These are phyloP conservation scores for Stomatorhinus walkeri DNA, from an alignment of 2,797 vertebrate genomes.

Conservation along the genomic window DNA sequence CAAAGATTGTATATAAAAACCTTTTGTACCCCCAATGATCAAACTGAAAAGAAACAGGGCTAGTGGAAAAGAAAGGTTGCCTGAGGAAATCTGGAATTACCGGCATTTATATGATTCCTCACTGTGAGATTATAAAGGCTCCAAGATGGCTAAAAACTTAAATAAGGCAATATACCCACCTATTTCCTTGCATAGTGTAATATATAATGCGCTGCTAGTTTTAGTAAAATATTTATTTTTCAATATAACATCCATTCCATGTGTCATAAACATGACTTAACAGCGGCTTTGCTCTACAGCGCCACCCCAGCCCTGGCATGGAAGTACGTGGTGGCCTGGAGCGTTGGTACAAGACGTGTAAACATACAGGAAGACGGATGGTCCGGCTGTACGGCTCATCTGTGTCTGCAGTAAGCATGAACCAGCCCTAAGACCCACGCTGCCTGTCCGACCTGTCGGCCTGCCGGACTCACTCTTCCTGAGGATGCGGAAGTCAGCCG, in stretches of 20 bases:
- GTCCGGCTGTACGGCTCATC: background rate
- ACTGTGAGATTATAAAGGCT: background rate
- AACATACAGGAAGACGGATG: background rate
- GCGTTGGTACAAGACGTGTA: background rate
- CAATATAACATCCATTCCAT: background rate
- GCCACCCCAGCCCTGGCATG: background rate
- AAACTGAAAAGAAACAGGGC: background rate
- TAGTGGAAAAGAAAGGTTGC: background rate
- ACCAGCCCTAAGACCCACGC: background rate
- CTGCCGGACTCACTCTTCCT: slow-evolving; percentile 66
- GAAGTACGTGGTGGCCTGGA: background rate
- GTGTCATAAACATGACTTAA: background rate
- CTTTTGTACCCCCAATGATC: background rate
- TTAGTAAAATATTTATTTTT: background rate
- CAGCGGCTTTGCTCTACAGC: background rate
- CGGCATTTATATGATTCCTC: background rate
- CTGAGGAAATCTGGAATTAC: background rate
- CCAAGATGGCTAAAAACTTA: background rate
- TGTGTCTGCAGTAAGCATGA: background rate
- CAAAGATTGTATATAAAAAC: background rate
- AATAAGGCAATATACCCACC: background rate
- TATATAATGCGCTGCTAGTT: background rate
- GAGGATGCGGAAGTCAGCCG: slow-evolving; percentile 74
- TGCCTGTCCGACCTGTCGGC: background rate
- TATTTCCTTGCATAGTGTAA: background rate